phyloP scores from a whole-genome alignment of 2,888 invertebrate species.

The Hermaeophaga mercurialis region DNA sequence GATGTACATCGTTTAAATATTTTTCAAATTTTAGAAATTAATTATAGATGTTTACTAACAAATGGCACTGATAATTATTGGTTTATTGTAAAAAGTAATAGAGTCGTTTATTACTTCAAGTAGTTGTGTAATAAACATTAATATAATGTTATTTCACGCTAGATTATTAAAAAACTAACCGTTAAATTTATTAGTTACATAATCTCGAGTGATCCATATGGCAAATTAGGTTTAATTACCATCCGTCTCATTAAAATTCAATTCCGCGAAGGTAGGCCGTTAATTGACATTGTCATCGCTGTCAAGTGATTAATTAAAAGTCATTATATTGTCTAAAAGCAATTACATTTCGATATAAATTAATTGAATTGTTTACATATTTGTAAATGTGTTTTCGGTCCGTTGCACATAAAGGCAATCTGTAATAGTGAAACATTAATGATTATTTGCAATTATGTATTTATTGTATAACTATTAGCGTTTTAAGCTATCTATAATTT shows the following conservation, averaged over 20 bases:
- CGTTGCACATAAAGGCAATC: conserved; percentile 9
- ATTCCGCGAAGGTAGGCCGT: conserved; percentile 20
- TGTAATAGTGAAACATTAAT: conserved; percentile 23
- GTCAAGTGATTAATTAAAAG: conserved; percentile 26
- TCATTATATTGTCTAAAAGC: conserved; percentile 30
- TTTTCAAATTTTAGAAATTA: too few relatives aligned
- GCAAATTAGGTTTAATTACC: conserved; percentile 6
- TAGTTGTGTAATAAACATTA: too few relatives aligned
- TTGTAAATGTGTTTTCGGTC: conserved; percentile 29
- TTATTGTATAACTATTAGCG: not conserved
- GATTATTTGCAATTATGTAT: conserved; percentile 17
- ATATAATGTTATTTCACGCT: too few relatives aligned
- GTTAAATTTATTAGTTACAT: too few relatives aligned
- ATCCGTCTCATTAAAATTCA: conserved; percentile 19
- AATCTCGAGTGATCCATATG: too few relatives aligned
- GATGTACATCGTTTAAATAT: too few relatives aligned
- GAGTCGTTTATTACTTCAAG: too few relatives aligned
- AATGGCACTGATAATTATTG: too few relatives aligned
- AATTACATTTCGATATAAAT: conserved; percentile 33
- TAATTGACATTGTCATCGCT: conserved; percentile 25
- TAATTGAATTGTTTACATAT: conserved; percentile 36
- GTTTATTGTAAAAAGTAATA: too few relatives aligned
- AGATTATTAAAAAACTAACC: too few relatives aligned
- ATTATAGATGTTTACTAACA: too few relatives aligned
- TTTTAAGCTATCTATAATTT: not conserved